Evolutionary conservation across 2,888 invertebrate species (phyloP).

Genomic region (Cheilosia grossa): DNA sequence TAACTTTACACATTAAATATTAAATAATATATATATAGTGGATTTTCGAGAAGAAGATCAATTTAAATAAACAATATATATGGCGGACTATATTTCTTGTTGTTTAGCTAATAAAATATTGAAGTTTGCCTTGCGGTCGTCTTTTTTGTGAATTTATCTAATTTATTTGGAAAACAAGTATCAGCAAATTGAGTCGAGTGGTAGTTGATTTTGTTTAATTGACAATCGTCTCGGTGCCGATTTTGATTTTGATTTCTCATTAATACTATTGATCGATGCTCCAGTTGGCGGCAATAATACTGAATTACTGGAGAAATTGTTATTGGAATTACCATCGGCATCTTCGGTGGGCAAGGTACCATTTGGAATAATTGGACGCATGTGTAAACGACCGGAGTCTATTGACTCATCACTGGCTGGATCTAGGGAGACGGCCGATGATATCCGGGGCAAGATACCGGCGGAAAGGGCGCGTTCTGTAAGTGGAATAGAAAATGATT

Average conservation of each 20-base stretch:
- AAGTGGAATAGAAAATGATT: conserved; percentile 2
- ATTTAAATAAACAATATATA: conserved; percentile 41
- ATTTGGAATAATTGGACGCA: conserved; percentile 83
- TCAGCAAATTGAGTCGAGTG: conserved; percentile 83
- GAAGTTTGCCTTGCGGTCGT: conserved; percentile 32
- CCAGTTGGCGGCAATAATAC: conserved; percentile 72
- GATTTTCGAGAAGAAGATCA: conserved; percentile 41
- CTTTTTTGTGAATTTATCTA: conserved; percentile 39
- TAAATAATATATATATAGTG: conserved; percentile 53
- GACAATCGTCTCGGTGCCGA: conserved; percentile 81
- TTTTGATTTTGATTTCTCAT: conserved; percentile 81
- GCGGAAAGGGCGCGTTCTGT: conserved; percentile 82
- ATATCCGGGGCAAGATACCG: conserved; percentile 81
- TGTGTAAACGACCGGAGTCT: conserved; percentile 81
- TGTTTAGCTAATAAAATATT: conserved; percentile 7
- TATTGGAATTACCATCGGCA: conserved; percentile 71
- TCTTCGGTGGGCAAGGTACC: conserved; percentile 80
- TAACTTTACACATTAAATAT: conserved; percentile 50
- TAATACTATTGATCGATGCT: conserved; percentile 81
- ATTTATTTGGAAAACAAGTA: conserved; percentile 77
- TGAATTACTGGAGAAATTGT: conserved; percentile 76
- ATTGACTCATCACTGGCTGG: conserved; percentile 83
- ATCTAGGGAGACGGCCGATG: conserved; percentile 82
- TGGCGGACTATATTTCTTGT: conserved; percentile 26
- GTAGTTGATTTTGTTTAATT: conserved; percentile 82